A percentile compares a stretch with the other conserved stretches of the same genome.
phyloP scores from a whole-genome alignment of 2,797 vertebrate genomes.

The Sciurus vulgaris region DNA sequence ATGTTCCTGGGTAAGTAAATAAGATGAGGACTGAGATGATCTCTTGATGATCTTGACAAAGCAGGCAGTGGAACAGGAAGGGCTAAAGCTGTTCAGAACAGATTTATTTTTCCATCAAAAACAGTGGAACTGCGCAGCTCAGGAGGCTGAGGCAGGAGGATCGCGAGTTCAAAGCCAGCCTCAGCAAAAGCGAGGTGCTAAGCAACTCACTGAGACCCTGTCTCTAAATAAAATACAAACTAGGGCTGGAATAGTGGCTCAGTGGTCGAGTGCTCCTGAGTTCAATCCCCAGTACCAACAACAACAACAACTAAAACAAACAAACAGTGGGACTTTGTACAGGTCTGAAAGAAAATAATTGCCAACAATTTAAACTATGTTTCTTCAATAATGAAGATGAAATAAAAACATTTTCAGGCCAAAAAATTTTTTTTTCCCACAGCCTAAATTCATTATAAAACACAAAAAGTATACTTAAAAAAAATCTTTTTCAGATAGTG shows the following conservation, averaged over 20 bases:
- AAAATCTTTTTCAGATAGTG: not conserved
- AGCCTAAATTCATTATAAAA: not conserved
- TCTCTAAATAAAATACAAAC: too few species aligned
- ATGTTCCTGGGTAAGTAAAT: not conserved
- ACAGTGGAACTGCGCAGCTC: not conserved
- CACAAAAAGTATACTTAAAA: not conserved
- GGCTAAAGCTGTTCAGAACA: not conserved
- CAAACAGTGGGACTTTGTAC: not conserved
- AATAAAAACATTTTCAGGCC: slow-evolving; percentile 45
- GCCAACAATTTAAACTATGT: not conserved
- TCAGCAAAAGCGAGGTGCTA: too few species aligned
- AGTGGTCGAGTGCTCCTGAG: too few species aligned
- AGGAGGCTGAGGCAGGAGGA: too few species aligned
- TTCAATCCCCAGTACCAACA: too few species aligned
- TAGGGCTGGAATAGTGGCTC: too few species aligned
- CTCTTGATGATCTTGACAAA: not conserved
- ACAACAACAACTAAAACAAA: not conserved
- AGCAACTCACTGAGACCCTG: too few species aligned
- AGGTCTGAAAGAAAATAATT: slow-evolving; percentile 8
- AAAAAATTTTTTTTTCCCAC: not conserved
- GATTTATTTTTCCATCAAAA: not conserved
- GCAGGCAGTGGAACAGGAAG: not conserved
- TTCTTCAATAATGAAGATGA: not conserved
- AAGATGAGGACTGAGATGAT: not conserved
- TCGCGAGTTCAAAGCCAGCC: too few species aligned